Evolutionary conservation across 2,113 vertebrate species (phyloP).

Genomic region (Meleagris gallopavo): DNA sequence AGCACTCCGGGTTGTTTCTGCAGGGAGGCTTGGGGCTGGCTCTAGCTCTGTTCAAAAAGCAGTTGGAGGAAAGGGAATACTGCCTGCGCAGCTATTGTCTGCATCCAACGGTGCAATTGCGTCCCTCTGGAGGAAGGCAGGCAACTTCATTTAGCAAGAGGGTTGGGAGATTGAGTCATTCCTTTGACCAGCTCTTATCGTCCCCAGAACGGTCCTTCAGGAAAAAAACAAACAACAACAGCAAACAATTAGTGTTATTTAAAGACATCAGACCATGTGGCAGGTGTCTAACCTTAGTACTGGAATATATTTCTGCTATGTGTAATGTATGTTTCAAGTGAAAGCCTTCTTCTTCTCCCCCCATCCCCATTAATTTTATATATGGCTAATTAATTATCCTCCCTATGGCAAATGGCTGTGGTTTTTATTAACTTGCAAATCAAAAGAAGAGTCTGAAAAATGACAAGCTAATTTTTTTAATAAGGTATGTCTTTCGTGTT

Average conservation of each 20-base stretch:
- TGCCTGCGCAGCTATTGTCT: background rate
- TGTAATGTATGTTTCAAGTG: background rate
- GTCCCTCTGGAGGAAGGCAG: background rate
- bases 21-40: background rate
- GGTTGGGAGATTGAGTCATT: background rate
- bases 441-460: constrained; percentile 65
- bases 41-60: background rate
- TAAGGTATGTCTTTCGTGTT: constrained; percentile 36
- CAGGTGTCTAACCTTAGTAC: background rate
- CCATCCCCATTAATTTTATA: constrained; percentile 43
- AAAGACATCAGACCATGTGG: background rate
- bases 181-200: background rate
- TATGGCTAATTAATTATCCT: constrained; percentile 69
- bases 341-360: background rate
- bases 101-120: rapidly evolving
- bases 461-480: constrained; percentile 67
- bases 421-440: constrained; percentile 74
- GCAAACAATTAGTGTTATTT: background rate
- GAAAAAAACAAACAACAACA: background rate
- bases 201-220: background rate
- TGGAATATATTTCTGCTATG: background rate
- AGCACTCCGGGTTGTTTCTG: background rate
- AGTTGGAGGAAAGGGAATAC: background rate
- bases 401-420: constrained; percentile 47
- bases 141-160: background rate